phyloP scores from a whole-genome alignment of 2,113 vertebrate species.

The Elgaria multicarinata region DNA sequence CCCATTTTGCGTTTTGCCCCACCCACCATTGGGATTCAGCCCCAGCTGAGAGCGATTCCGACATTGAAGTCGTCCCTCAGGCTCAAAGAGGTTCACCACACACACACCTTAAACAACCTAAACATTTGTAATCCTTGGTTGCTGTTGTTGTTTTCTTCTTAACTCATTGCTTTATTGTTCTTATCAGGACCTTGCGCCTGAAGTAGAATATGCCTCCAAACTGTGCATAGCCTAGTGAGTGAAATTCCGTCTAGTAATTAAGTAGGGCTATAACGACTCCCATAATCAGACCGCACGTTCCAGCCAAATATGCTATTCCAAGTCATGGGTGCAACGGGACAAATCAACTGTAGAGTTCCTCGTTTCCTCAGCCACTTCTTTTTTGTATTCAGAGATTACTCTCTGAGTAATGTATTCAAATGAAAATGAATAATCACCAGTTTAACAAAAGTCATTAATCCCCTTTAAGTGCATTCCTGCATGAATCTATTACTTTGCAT shows the following conservation, averaged over 20 bases:
- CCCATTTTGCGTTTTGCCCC: too few relatives aligned
- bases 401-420: slow-evolving; percentile 50
- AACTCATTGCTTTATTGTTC: neutral
- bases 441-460: slow-evolving; percentile 61
- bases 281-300: neutral
- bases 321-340: slow-evolving; percentile 43
- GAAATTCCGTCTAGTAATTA: rapidly evolving
- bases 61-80: too few relatives aligned
- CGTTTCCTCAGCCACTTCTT: neutral
- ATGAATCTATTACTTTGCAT: slow-evolving; percentile 68
- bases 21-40: too few relatives aligned
- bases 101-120: neutral
- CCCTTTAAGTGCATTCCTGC: slow-evolving; percentile 41
- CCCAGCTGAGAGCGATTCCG: too few relatives aligned
- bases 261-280: neutral
- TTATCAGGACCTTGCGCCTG: neutral
- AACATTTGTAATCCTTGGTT: neutral
- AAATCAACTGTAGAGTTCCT: slow-evolving; percentile 36
- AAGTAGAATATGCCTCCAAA: neutral
- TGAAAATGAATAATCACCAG: slow-evolving; percentile 67
- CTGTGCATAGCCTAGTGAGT: neutral
- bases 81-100: too few relatives aligned
- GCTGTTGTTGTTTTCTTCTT: too few relatives aligned
- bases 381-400: slow-evolving; percentile 4
- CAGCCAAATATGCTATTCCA: neutral